phyloP scores from a whole-genome alignment of 1,140 invertebrate genomes.

The Luehdorfia chinensis region DNA sequence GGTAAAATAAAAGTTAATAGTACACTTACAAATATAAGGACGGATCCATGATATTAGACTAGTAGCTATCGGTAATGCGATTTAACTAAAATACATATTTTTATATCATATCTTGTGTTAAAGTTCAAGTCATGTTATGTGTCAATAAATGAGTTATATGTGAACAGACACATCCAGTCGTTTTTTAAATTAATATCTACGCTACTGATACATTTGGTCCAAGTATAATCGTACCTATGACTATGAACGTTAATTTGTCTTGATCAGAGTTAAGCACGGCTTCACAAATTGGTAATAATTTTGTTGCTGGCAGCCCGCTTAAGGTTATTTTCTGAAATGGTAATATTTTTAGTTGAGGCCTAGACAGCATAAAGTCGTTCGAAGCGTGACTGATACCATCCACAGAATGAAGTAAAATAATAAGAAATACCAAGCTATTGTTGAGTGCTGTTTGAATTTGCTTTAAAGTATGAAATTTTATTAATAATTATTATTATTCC shows the following conservation, averaged over 20 bases:
- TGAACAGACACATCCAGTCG: not conserved
- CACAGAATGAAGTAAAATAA: too few relatives aligned
- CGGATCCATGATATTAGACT: slow-evolving; percentile 56
- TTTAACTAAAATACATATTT: slow-evolving; percentile 22
- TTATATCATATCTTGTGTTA: not conserved
- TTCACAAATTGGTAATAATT: not conserved
- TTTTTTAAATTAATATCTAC: not conserved
- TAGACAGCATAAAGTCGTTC: too few relatives aligned
- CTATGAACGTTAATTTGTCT: not conserved
- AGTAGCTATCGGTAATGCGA: slow-evolving; percentile 51
- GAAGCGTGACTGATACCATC: too few relatives aligned
- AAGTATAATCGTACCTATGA: slow-evolving; percentile 8
- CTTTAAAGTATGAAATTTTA: too few relatives aligned
- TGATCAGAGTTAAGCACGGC: not conserved
- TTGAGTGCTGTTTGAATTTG: too few relatives aligned
- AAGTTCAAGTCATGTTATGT: not conserved
- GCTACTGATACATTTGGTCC: not conserved
- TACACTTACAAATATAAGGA: slow-evolving; percentile 44
- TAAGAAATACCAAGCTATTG: too few relatives aligned
- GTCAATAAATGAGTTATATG: not conserved
- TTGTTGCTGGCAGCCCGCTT: not conserved
- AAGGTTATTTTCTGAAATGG: not conserved
- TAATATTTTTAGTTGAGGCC: slow-evolving; percentile 12
- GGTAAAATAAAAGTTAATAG: slow-evolving; percentile 35
- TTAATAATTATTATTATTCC: too few relatives aligned